Conservation (phyloP, 2,797 vertebrate genomes). For the Bradypodion pumilum region DNA sequence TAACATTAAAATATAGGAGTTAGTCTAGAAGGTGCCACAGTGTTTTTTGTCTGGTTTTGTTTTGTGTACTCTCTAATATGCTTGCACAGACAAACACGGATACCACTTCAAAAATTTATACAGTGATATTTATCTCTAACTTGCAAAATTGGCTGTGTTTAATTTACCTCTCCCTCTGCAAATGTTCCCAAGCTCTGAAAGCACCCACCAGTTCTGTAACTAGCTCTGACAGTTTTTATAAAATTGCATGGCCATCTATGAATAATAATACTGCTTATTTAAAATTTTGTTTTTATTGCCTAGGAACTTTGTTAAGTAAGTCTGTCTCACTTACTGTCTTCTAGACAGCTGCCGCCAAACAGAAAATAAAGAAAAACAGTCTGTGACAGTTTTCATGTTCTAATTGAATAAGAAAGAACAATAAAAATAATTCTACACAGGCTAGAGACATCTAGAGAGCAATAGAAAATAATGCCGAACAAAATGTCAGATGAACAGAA, state of each 20-base stretch:
- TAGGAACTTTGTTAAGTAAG: slow-evolving; percentile 12
- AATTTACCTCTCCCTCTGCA: neutral
- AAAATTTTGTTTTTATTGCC: slow-evolving; percentile 20
- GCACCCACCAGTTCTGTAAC: neutral
- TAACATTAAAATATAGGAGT: too few relatives aligned
- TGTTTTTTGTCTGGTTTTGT: too few relatives aligned
- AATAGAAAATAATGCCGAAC: slow-evolving; percentile 19
- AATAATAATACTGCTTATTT: slow-evolving; percentile 12
- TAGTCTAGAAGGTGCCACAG: too few relatives aligned
- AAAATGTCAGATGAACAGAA: slow-evolving; percentile 18
- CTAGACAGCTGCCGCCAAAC: slow-evolving; percentile 1
- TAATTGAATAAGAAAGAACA: slow-evolving; percentile 14
- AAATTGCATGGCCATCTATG: neutral
- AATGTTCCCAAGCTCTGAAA: neutral
- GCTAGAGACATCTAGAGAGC: slow-evolving; percentile 13
- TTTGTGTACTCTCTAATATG: too few relatives aligned
- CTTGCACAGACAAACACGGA: too few relatives aligned
- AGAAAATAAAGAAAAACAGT: slow-evolving; percentile 20
- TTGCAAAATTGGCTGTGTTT: neutral
- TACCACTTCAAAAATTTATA: too few relatives aligned
- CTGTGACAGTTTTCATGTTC: slow-evolving; percentile 1
- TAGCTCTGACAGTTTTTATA: neutral
- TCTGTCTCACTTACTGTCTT: slow-evolving; percentile 18
- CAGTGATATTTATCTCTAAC: neutral
- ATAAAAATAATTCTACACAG: slow-evolving; percentile 9